Evolutionary conservation across 2,797 vertebrate species (phyloP).

Genomic region (Melanotaenia parkinsoni): DNA sequence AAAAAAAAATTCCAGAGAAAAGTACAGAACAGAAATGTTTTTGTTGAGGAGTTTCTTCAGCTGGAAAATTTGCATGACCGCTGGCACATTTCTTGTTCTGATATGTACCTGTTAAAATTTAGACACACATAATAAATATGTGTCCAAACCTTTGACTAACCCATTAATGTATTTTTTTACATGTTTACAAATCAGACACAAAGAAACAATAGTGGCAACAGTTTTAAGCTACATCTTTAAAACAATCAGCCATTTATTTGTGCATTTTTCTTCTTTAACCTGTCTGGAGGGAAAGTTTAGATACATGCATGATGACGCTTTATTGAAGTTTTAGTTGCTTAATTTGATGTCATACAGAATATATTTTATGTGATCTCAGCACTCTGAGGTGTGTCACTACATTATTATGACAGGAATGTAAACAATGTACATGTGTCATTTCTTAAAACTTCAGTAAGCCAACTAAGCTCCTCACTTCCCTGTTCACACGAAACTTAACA

Average conservation of each 20-base stretch:
- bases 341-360: slow-evolving; percentile 10
- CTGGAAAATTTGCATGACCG: neutral
- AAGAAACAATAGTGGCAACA: neutral
- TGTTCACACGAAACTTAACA: neutral
- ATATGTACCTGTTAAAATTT: neutral
- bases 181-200: neutral
- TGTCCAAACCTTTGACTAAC: neutral
- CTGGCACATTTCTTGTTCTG: neutral
- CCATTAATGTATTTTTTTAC: neutral
- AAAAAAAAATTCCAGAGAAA: neutral
- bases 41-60: neutral
- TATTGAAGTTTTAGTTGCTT: slow-evolving; percentile 1
- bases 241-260: no score
- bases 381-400: slow-evolving; percentile 35
- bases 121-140: neutral
- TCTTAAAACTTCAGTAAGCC: slow-evolving; percentile 27
- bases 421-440: slow-evolving; percentile 26
- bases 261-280: neutral
- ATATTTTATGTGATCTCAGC: neutral
- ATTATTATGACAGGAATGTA: slow-evolving; percentile 56
- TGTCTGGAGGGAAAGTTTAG: neutral
- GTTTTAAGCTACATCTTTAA: no score
- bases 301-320: neutral
- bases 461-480: neutral
- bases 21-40: neutral